These are phyloP conservation scores for Blastomussa wellsi DNA, from an alignment of 92 coral and sea anemone genomes.

Conservation along the genomic window DNA sequence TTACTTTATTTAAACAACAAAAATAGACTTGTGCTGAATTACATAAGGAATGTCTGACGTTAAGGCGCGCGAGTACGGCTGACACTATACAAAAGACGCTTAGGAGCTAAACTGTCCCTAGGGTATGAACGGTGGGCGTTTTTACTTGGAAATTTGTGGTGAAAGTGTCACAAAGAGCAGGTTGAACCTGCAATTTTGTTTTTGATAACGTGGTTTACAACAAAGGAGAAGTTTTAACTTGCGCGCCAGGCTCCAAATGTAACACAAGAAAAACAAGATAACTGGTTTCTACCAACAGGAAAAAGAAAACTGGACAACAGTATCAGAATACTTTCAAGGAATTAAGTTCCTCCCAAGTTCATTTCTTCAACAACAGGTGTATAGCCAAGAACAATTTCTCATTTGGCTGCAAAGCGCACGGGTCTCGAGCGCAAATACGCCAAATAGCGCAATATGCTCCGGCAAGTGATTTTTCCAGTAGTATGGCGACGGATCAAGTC, in stretches of 20 bases:
- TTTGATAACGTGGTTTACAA: background rate
- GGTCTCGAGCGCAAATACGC: background rate
- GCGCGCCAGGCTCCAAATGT: background rate
- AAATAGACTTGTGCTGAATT: background rate
- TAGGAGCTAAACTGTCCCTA: background rate
- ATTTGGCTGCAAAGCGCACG: background rate
- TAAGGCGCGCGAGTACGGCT: background rate
- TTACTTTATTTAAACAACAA: background rate
- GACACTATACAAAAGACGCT: background rate
- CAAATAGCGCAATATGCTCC: constrained; percentile 54
- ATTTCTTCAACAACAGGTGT: background rate
- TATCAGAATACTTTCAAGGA: background rate
- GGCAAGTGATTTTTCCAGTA: constrained; percentile 67
- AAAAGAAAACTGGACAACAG: background rate
- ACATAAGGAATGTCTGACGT: background rate
- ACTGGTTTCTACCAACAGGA: background rate
- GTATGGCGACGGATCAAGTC: constrained; percentile 53
- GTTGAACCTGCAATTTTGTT: background rate
- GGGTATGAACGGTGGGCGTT: background rate
- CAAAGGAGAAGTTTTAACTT: background rate
- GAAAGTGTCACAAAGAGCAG: background rate
- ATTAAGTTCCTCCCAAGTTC: background rate
- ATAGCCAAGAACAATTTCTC: background rate
- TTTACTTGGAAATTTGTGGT: background rate
- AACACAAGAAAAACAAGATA: background rate